Percentiles rank a stretch among this genome's conserved stretches.
Conservation (phyloP, 2,113 vertebrate species). For the Atractosteus spatula region DNA sequence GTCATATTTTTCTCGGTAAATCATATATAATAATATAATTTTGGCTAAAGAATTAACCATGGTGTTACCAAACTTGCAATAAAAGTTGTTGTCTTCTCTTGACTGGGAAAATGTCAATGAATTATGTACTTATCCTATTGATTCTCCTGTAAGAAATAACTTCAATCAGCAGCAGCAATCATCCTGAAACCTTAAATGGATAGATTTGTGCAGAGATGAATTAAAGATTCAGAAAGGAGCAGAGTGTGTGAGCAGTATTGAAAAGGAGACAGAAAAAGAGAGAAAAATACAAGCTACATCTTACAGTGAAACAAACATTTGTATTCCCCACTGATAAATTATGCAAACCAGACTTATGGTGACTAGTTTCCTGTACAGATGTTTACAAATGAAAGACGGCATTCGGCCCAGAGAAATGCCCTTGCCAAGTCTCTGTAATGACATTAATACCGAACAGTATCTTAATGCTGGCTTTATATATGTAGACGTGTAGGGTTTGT, state of each 20-base stretch:
- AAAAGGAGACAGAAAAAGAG: neutral
- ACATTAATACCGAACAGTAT: constrained; percentile 47
- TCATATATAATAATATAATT: neutral
- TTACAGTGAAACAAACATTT: constrained; percentile 8
- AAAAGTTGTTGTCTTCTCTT: neutral
- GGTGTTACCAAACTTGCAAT: neutral
- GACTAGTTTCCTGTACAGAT: constrained; percentile 32
- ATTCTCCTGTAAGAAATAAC: neutral
- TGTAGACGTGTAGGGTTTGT: neutral
- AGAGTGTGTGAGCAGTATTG: neutral
- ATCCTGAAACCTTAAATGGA: neutral
- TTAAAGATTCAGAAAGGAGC: neutral
- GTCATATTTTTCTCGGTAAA: neutral
- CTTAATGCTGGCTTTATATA: constrained; percentile 31
- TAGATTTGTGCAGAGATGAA: neutral
- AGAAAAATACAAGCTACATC: neutral
- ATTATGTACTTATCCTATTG: neutral
- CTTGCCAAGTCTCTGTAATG: constrained; percentile 48
- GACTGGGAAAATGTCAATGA: neutral
- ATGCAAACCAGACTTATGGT: constrained; percentile 13
- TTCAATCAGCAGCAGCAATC: neutral
- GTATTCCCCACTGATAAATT: constrained; percentile 7
- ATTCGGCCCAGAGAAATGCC: constrained; percentile 35
- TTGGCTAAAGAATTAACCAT: neutral
- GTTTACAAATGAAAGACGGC: constrained; percentile 47